phyloP scores from a whole-genome alignment of 1,140 invertebrate species.

The Mesaphorura yosii region DNA sequence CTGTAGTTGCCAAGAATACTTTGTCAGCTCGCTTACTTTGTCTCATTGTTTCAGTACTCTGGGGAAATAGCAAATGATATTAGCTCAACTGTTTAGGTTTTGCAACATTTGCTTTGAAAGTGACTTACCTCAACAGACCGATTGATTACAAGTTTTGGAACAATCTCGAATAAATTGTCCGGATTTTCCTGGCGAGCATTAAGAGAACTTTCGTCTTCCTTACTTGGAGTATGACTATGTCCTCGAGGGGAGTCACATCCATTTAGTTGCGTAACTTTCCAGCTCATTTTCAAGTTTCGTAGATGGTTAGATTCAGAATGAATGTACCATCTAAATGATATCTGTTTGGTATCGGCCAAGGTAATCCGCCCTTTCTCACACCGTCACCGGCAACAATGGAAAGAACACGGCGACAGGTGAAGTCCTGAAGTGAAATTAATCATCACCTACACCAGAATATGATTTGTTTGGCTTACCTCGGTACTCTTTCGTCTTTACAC shows the following conservation, averaged over 20 bases:
- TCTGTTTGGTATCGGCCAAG: too few species aligned
- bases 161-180: slow-evolving; percentile 8
- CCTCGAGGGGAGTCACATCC: too few species aligned
- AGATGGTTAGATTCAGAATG: too few species aligned
- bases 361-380: too few species aligned
- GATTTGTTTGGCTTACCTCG: too few species aligned
- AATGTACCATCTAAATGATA: too few species aligned
- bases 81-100: neutral
- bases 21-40: neutral
- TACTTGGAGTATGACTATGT: too few species aligned
- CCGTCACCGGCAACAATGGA: too few species aligned
- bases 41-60: neutral
- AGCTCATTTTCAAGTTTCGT: neutral
- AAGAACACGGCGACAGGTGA: too few species aligned
- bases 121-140: neutral
- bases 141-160: slow-evolving; percentile 3
- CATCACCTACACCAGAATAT: too few species aligned
- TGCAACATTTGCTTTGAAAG: neutral
- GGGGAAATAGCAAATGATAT: neutral
- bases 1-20: neutral
- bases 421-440: too few species aligned
- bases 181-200: slow-evolving; percentile 2
- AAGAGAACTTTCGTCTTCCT: neutral
- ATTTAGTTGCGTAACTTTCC: neutral
- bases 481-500: too few species aligned